Evolutionary conservation across 2,888 invertebrate species (phyloP).

Genomic region (Drosophila dives): DNA sequence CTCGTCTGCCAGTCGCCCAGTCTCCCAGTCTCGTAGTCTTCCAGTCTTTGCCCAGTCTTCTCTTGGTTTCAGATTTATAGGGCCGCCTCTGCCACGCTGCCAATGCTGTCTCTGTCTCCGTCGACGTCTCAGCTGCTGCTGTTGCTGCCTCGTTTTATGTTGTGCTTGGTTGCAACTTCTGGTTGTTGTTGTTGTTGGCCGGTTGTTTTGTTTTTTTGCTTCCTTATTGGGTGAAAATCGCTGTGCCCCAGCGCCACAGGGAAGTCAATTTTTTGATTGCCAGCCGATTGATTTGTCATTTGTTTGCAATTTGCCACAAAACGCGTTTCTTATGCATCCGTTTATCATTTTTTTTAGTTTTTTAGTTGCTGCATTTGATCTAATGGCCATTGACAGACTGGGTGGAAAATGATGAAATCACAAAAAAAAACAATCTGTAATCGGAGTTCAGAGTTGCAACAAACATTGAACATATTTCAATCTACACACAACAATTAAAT

Average conservation of each 20-base stretch:
- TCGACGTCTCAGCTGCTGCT: constrained; percentile 22
- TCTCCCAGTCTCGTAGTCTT: constrained; percentile 25
- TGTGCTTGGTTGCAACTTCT: constrained; percentile 74
- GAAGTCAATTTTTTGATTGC: constrained; percentile 72
- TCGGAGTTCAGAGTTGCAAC: constrained; percentile 55
- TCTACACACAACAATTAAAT: constrained; percentile 32
- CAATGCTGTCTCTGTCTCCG: constrained; percentile 12
- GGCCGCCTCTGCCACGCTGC: constrained; percentile 32
- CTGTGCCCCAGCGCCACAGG: constrained; percentile 53
- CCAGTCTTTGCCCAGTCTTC: constrained; percentile 34
- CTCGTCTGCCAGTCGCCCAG: constrained; percentile 38
- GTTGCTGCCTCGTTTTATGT: constrained; percentile 44
- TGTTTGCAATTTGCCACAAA: constrained; percentile 58
- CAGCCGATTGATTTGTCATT: constrained; percentile 76
- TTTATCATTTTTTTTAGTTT: not conserved
- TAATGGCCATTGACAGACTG: constrained; percentile 64
- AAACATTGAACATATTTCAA: constrained; percentile 22
- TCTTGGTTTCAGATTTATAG: constrained; percentile 63
- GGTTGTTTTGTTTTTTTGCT: constrained; percentile 55
- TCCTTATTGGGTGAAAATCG: constrained; percentile 79
- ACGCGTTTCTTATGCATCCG: constrained; percentile 51
- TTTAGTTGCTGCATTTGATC: constrained; percentile 55
- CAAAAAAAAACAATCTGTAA: constrained; percentile 34
- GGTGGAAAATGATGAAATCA: constrained; percentile 68
- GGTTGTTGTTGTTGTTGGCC: constrained; percentile 52